Conservation (phyloP, 2,797 vertebrate genomes). For the Perodicticus potto region DNA sequence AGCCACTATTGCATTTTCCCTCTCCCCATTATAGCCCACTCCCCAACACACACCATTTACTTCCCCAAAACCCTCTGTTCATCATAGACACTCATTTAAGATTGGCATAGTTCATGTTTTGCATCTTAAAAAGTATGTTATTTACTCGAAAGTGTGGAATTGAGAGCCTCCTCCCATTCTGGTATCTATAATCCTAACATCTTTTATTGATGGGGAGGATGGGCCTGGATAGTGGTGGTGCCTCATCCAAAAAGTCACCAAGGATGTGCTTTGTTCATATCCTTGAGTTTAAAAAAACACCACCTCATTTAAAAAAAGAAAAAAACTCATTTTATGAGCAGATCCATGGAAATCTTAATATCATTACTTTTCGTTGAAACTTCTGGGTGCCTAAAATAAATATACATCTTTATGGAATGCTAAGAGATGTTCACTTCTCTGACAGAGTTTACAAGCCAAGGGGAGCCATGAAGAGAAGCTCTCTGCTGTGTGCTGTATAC, state of each 20-base stretch:
- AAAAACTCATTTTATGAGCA: background rate
- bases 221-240: too few relatives aligned
- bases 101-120: background rate
- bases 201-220: background rate
- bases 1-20: background rate
- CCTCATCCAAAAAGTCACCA: background rate
- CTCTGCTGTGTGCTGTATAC: background rate
- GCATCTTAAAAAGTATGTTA: background rate
- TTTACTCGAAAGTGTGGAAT: background rate
- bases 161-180: background rate
- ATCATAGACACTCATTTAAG: background rate
- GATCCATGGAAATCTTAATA: background rate
- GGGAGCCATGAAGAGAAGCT: background rate
- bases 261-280: background rate
- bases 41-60: background rate
- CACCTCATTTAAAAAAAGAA: background rate
- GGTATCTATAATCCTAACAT: background rate
- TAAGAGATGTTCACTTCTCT: background rate
- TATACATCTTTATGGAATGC: background rate
- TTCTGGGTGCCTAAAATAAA: slow-evolving; percentile 32
- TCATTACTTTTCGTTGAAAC: slow-evolving; percentile 6
- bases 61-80: background rate
- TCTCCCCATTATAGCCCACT: background rate
- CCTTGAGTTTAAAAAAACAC: too few relatives aligned
- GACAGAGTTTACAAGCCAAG: background rate